Percentiles rank a stretch among this genome's conserved stretches.
phyloP scores from a whole-genome alignment of 2,888 invertebrate genomes.

The Phytoseiulus persimilis region DNA sequence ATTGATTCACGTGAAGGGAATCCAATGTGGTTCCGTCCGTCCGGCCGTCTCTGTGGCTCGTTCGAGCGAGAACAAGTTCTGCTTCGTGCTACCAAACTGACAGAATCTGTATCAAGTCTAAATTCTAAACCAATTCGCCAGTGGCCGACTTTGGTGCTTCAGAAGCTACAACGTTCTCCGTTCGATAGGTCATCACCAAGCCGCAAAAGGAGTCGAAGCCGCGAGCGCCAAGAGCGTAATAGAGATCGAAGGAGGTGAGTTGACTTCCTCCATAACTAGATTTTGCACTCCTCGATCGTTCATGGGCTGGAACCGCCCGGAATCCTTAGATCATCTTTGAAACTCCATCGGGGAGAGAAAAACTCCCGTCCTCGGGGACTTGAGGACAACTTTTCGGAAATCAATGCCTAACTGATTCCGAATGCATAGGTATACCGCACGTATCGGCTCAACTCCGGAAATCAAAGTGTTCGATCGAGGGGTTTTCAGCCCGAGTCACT shows the following conservation, averaged over 20 bases:
- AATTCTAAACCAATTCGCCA: background rate
- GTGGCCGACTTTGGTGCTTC: background rate
- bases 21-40: background rate
- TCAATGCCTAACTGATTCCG: too few relatives aligned
- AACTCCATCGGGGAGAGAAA: too few relatives aligned
- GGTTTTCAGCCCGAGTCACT: background rate
- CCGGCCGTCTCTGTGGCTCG: background rate
- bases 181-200: constrained; percentile 5
- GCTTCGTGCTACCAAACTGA: background rate
- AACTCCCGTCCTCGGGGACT: too few relatives aligned
- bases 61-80: background rate
- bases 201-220: background rate
- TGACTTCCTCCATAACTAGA: background rate
- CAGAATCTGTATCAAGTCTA: background rate
- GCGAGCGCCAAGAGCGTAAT: background rate
- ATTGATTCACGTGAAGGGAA: background rate
- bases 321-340: too few relatives aligned
- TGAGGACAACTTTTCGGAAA: too few relatives aligned
- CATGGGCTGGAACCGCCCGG: too few relatives aligned
- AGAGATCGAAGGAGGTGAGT: background rate
- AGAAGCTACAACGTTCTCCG: constrained; percentile 5
- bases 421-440: too few relatives aligned
- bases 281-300: too few relatives aligned
- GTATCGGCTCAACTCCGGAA: too few relatives aligned
- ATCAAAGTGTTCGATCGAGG: too few relatives aligned